Conservation (phyloP, 2,888 invertebrate species). For the Sinodicranocentrus sp. region DNA sequence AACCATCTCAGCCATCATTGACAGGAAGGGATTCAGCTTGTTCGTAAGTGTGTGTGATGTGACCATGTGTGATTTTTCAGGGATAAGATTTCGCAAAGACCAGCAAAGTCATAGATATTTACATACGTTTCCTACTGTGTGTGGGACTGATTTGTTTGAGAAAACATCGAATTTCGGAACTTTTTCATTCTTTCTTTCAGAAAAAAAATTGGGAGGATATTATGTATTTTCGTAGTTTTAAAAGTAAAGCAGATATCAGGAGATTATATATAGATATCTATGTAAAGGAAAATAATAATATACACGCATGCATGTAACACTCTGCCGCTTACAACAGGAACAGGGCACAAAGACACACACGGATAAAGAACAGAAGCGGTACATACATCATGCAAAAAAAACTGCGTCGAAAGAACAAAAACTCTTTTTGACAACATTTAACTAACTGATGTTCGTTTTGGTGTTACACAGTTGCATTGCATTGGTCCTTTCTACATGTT, state of each 20-base stretch:
- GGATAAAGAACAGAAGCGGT: slow-evolving; percentile 8
- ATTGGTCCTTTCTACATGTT: too few species aligned
- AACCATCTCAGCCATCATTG: too few species aligned
- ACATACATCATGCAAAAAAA: neutral
- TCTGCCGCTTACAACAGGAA: neutral
- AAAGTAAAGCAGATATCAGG: too few species aligned
- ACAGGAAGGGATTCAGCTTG: too few species aligned
- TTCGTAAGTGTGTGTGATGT: neutral
- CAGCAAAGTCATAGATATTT: neutral
- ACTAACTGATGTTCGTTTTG: slow-evolving; percentile 1
- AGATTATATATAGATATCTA: too few species aligned
- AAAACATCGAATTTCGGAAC: slow-evolving; percentile 23
- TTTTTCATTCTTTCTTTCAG: slow-evolving; percentile 6
- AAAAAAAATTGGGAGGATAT: neutral
- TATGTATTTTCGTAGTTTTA: too few species aligned
- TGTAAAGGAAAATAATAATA: too few species aligned
- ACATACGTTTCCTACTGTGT: slow-evolving; percentile 4
- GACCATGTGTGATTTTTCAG: slow-evolving; percentile 24
- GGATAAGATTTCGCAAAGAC: slow-evolving; percentile 17
- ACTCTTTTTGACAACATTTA: neutral
- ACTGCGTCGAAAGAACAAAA: neutral
- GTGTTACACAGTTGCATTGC: neutral
- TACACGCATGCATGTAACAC: too few species aligned
- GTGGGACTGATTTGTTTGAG: slow-evolving; percentile 10
- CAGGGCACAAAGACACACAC: slow-evolving; percentile 16